These are phyloP conservation scores for Galagoides demidoff DNA, from an alignment of 2,797 vertebrate species.

Conservation along the genomic window DNA sequence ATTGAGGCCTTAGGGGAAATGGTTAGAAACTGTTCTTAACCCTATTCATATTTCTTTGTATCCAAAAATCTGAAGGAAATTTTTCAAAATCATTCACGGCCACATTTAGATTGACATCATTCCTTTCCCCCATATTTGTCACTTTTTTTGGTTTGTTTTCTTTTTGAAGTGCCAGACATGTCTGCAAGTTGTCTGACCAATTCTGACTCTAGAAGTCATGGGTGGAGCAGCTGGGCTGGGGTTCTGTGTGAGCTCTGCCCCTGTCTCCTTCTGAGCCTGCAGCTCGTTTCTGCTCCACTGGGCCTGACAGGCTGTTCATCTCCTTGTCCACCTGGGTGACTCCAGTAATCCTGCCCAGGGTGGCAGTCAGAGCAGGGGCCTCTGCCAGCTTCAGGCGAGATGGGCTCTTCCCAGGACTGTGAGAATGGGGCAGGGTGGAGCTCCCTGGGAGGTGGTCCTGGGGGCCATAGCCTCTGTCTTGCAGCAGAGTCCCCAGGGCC, in stretches of 20 bases:
- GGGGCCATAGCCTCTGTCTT: not conserved
- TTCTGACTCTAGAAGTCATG: not conserved
- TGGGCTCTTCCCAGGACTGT: not conserved
- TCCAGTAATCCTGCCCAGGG: not conserved
- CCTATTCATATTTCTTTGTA: not conserved
- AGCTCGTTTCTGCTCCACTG: fast-evolving
- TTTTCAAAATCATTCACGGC: fast-evolving
- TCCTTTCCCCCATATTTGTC: too few relatives aligned
- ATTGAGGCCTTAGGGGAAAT: too few relatives aligned
- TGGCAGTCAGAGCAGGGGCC: not conserved
- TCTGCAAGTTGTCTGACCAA: not conserved
- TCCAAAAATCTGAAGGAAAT: not conserved
- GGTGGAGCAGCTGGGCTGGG: fast-evolving
- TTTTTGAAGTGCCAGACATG: not conserved
- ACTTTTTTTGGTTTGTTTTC: not conserved
- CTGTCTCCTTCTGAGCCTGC: not conserved
- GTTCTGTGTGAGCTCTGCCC: not conserved
- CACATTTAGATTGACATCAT: fast-evolving
- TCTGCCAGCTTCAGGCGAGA: not conserved
- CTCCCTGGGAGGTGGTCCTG: not conserved
- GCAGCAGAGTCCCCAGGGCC: not conserved
- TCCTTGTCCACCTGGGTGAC: not conserved
- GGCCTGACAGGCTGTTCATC: not conserved
- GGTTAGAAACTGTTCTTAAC: not conserved
- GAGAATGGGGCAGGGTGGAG: not conserved